A percentile compares a stretch with the other conserved stretches of the same genome.
Conservation (phyloP, 2,797 vertebrate species). For the Hoplostethus mediterraneus region DNA sequence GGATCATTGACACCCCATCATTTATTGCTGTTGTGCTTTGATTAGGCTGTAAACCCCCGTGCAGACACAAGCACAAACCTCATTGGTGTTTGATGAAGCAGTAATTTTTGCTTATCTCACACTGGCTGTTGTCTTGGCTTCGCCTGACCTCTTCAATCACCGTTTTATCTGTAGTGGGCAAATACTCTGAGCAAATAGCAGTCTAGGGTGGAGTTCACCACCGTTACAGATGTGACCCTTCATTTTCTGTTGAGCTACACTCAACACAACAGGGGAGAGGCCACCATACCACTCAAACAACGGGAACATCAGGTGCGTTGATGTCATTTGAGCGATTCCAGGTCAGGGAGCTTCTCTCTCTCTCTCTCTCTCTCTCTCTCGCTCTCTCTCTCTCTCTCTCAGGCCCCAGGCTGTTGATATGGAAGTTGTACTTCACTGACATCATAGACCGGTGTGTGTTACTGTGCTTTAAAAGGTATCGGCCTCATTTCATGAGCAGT, state of each 20-base stretch:
- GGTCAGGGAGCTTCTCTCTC: slow-evolving; percentile 36
- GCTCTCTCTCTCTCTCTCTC: slow-evolving; percentile 8
- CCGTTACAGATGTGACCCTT: slow-evolving; percentile 24
- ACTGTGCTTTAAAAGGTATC: slow-evolving; percentile 1
- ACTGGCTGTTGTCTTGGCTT: slow-evolving; percentile 14
- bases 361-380: slow-evolving; percentile 2
- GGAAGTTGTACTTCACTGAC: slow-evolving; percentile 20
- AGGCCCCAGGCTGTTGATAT: slow-evolving; percentile 27
- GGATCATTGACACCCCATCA: neutral
- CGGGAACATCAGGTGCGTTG: slow-evolving; percentile 1
- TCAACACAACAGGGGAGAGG: neutral
- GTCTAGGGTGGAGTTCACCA: slow-evolving; percentile 28
- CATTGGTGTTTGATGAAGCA: neutral
- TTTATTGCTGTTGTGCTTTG: neutral
- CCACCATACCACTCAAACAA: neutral
- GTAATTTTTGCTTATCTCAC: slow-evolving; percentile 30
- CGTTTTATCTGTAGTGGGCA: slow-evolving; percentile 24
- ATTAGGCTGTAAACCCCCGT: neutral
- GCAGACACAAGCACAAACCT: neutral
- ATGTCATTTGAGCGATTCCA: slow-evolving; percentile 37
- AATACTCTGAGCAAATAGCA: slow-evolving; percentile 39
- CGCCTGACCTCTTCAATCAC: slow-evolving; percentile 5
- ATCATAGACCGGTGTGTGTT: slow-evolving; percentile 14
- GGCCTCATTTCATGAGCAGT: slow-evolving; percentile 20
- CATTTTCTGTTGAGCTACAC: neutral